Evolutionary conservation across 2,888 invertebrate species (phyloP).

Genomic region (Thyatira batis): DNA sequence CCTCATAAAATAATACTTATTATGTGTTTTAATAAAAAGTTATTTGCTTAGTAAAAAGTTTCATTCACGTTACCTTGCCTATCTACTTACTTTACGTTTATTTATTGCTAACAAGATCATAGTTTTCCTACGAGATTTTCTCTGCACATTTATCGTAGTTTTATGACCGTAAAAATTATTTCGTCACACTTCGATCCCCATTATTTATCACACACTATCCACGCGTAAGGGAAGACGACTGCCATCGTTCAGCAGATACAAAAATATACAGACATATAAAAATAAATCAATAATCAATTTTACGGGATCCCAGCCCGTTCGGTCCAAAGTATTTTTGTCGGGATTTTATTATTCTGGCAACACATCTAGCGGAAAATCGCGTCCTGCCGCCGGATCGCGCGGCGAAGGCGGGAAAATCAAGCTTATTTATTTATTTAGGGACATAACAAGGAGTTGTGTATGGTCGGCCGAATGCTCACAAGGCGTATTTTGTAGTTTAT

Average conservation of each 20-base stretch:
- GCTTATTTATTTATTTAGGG: slow-evolving; percentile 52
- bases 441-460: slow-evolving; percentile 38
- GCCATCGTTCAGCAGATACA: slow-evolving; percentile 7
- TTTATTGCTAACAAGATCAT: not conserved
- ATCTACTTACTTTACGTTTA: not conserved
- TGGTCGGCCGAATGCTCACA: slow-evolving; percentile 34
- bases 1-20: no score
- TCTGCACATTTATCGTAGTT: slow-evolving; percentile 18
- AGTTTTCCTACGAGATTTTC: not conserved
- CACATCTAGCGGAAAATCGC: slow-evolving; percentile 74
- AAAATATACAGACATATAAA: slow-evolving; percentile 42
- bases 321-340: slow-evolving; percentile 59
- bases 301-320: slow-evolving; percentile 59
- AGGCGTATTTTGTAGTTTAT: slow-evolving; percentile 20
- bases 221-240: slow-evolving; percentile 35
- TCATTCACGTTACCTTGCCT: no score
- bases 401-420: slow-evolving; percentile 50
- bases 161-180: slow-evolving; percentile 48
- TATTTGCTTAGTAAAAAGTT: no score
- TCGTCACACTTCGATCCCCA: slow-evolving; percentile 54
- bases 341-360: slow-evolving; percentile 68
- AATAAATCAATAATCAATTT: slow-evolving; percentile 80
- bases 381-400: slow-evolving; percentile 46
- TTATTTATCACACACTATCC: slow-evolving; percentile 46
- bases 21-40: slow-evolving; percentile 12